Evolutionary conservation across 2,113 vertebrate genomes (phyloP), one percentile per base, ranked within the genome.

Genomic region (Cebidichthys violaceus): DNA sequence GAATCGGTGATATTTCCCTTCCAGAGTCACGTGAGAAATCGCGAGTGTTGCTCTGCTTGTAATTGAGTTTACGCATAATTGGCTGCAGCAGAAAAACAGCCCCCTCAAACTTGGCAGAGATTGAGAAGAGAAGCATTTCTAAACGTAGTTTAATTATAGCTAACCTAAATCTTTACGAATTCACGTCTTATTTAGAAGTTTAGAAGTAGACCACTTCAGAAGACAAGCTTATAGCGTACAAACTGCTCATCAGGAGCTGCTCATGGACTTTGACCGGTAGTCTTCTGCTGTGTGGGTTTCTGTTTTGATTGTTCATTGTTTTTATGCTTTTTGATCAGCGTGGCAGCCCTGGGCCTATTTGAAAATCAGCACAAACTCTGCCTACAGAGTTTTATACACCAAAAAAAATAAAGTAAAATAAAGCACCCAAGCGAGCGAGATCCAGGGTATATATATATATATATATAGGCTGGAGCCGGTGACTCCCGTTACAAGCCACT

Each of bases 401-500:
- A n/a, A n/a, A n/a, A n/a, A n/a, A n/a, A n/a, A n/a, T n/a, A n/a
- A n/a, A n/a, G n/a, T n/a, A n/a, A n/a, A n/a, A n/a, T 0, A 60
- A 89, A 54, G 60, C 33, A 20, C 33, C 52, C 17, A 6, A 6
- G 20, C 14, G 24, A 70, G 61, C 22, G 75, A 82, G 78, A 89
- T 73, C 66, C 73, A 81, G 64, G 68, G 75, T n/a, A n/a, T n/a
- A n/a, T n/a, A n/a, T n/a, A n/a, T n/a, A n/a, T n/a, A n/a, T n/a
- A n/a, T n/a, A n/a, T n/a, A 31, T 52, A 76, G 47, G 61, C 77
- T 54, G 84, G 39, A 71, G 43, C 67, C 70, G 64, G 76, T 66
- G 68, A 85, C 82, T 80, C 37, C 65, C 86, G 54, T 71, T 89
- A 79, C 73, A 68, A 83, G n/a, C 84, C 85, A 92, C 88, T 90